Evolutionary conservation across 2,797 vertebrate species (phyloP).

Genomic region (Gymnopithys bicolor): DNA sequence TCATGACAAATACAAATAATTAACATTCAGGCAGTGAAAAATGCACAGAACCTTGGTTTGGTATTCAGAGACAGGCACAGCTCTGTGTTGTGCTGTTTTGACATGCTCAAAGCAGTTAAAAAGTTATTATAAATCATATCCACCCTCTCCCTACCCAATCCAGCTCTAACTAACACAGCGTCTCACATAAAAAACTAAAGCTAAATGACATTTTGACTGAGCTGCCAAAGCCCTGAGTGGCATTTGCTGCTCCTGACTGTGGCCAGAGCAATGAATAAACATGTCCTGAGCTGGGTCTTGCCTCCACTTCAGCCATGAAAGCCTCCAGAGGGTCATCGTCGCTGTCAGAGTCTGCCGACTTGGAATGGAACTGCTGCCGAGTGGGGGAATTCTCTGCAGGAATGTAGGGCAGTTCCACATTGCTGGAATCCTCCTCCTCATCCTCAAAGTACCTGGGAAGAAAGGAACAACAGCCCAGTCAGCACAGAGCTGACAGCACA

Average conservation of each 20-base stretch:
- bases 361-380: constrained; percentile 90
- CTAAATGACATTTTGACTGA: neutral
- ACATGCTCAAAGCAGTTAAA: neutral
- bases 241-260: neutral
- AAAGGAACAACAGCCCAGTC: neutral
- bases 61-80: neutral
- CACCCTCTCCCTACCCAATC: neutral
- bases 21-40: neutral
- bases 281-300: constrained; percentile 51
- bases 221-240: neutral
- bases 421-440: constrained; percentile 94
- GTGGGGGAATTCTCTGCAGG: constrained; percentile 98
- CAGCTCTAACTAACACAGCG: neutral
- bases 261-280: neutral
- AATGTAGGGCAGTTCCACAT: constrained; percentile 93
- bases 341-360: constrained; percentile 89
- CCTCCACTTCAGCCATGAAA: constrained; percentile 99
- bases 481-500: neutral
- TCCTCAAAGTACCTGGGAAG: constrained; percentile 95
- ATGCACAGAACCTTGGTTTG: neutral
- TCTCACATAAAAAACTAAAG: neutral
- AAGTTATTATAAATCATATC: neutral
- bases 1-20: neutral
- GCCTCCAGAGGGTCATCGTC: constrained; percentile 97
- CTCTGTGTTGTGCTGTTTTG: neutral